Evolutionary conservation across 1,140 invertebrate genomes (phyloP).

Genomic region (Drosophila hydei): DNA sequence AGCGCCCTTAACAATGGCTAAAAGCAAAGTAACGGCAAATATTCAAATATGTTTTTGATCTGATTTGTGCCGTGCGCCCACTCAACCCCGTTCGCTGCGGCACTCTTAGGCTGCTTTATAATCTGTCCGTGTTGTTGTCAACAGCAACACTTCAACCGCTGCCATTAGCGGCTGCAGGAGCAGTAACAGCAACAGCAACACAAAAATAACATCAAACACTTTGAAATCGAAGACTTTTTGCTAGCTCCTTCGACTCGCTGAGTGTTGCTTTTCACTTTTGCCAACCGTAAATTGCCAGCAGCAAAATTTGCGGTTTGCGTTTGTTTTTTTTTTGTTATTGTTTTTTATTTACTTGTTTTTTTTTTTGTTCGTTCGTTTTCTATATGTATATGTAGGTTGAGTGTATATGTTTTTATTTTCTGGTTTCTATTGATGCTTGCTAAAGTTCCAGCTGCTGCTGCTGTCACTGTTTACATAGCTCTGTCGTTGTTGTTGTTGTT

Average conservation of each 20-base stretch:
- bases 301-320: slow-evolving; percentile 69
- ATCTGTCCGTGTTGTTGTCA: slow-evolving; percentile 66
- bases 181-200: slow-evolving; percentile 37
- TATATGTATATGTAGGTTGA: slow-evolving; percentile 34
- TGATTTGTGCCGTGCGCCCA: slow-evolving; percentile 67
- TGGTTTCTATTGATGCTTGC: slow-evolving; percentile 52
- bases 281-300: slow-evolving; percentile 77
- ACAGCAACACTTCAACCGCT: slow-evolving; percentile 63
- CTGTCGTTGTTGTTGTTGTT: background rate
- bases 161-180: slow-evolving; percentile 67
- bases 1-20: slow-evolving; percentile 9
- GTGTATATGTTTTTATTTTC: slow-evolving; percentile 48
- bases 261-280: slow-evolving; percentile 60
- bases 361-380: background rate
- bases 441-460: slow-evolving; percentile 26
- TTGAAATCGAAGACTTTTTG: slow-evolving; percentile 77
- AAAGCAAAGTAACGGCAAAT: slow-evolving; percentile 81
- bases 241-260: slow-evolving; percentile 25
- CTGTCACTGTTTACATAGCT: slow-evolving; percentile 55
- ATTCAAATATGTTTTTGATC: slow-evolving; percentile 83
- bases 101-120: slow-evolving; percentile 62
- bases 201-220: slow-evolving; percentile 46
- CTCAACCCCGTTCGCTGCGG: slow-evolving; percentile 70
- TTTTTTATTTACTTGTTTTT: slow-evolving; percentile 2
- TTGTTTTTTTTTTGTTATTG: slow-evolving; percentile 40